phyloP scores from a whole-genome alignment of 2,888 invertebrate genomes.

The Syrphus vitripennis region DNA sequence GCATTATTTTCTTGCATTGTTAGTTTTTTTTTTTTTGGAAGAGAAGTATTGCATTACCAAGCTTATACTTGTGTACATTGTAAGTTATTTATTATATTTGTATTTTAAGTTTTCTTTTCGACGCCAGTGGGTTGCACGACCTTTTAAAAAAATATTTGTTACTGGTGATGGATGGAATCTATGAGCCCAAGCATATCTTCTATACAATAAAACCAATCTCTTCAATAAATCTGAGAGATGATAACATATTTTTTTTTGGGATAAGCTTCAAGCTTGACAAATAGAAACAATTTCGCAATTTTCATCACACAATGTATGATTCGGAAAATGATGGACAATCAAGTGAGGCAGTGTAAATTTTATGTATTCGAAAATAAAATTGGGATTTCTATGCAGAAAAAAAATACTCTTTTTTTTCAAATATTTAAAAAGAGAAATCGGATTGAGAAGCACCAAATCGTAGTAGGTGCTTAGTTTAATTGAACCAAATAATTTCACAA shows the following conservation, averaged over 20 bases:
- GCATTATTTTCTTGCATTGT: constrained; percentile 22
- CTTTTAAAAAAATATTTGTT: not conserved
- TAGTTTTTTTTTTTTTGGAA: constrained; percentile 8
- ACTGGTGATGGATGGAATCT: not conserved
- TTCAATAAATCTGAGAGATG: not conserved
- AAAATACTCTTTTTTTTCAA: no score
- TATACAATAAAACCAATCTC: not conserved
- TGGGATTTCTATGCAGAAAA: no score
- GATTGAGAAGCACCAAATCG: no score
- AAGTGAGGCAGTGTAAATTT: no score
- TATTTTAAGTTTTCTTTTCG: not conserved
- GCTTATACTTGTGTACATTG: not conserved
- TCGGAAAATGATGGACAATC: no score
- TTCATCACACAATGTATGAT: no score
- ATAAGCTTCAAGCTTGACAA: not conserved
- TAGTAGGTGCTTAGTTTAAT: no score
- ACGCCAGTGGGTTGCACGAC: not conserved
- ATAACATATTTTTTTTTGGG: not conserved
- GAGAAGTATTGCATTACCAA: not conserved
- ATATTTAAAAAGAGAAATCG: no score
- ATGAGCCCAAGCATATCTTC: not conserved
- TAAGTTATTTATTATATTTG: not conserved
- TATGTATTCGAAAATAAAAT: no score
- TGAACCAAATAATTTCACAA: no score
- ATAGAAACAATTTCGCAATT: not conserved